These are phyloP conservation scores for Ispidina picta DNA, from an alignment of 2,797 vertebrate genomes.

Conservation along the genomic window DNA sequence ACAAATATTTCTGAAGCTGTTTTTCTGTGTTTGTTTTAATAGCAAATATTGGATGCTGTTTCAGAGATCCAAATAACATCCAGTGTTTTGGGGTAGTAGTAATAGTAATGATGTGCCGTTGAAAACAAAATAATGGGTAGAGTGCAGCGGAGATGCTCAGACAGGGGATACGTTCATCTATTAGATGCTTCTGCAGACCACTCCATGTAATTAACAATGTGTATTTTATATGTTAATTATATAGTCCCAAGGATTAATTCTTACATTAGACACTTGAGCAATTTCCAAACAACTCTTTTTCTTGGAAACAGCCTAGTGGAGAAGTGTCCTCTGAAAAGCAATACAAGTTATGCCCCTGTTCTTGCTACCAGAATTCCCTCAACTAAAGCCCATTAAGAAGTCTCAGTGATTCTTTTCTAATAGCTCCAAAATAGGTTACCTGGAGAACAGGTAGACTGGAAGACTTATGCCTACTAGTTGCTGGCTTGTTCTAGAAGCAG, in stretches of 20 bases:
- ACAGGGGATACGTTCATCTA: background rate
- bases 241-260: background rate
- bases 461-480: background rate
- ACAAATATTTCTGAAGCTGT: background rate
- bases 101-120: background rate
- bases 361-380: background rate
- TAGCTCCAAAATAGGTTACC: background rate
- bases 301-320: background rate
- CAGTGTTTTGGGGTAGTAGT: background rate
- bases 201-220: conserved; percentile 13
- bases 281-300: background rate
- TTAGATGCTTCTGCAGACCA: conserved; percentile 23
- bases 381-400: background rate
- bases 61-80: background rate
- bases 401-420: background rate
- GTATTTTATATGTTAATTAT: conserved; percentile 17
- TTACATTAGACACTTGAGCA: background rate
- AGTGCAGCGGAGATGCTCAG: background rate
- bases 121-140: conserved; percentile 9
- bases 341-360: background rate
- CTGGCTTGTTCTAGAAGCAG: background rate
- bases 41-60: conserved; percentile 18
- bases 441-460: background rate
- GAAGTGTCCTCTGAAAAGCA: background rate
- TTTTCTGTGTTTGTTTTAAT: conserved; percentile 9